These are phyloP conservation scores for Apantesis nais DNA, from an alignment of 2,888 invertebrate genomes.

Conservation along the genomic window DNA sequence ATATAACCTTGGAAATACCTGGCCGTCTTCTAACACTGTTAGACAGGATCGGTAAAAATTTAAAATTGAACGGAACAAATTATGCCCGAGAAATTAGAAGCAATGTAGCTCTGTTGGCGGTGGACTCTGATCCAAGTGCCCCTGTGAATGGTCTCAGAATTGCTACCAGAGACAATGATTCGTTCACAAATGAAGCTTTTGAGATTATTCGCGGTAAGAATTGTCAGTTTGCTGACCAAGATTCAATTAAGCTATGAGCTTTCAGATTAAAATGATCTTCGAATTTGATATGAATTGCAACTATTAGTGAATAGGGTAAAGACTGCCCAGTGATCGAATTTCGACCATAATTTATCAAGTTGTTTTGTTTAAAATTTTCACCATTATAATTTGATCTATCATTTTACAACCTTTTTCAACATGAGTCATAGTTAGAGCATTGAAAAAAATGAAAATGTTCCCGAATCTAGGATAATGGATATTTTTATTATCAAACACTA, in stretches of 20 bases:
- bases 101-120: slow-evolving; percentile 73
- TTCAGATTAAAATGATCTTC: not conserved
- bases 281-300: too few relatives aligned
- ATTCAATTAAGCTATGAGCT: not conserved
- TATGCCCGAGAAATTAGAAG: slow-evolving; percentile 56
- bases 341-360: too few relatives aligned
- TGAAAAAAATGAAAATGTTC: too few relatives aligned
- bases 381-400: too few relatives aligned
- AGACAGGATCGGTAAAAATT: slow-evolving; percentile 65
- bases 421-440: too few relatives aligned
- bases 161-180: slow-evolving; percentile 54
- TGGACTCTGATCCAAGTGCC: slow-evolving; percentile 59
- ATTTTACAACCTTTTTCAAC: too few relatives aligned
- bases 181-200: slow-evolving; percentile 64
- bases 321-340: too few relatives aligned
- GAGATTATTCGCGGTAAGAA: slow-evolving; percentile 66
- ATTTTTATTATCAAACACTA: too few relatives aligned
- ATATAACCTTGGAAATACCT: slow-evolving; percentile 64
- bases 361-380: too few relatives aligned
- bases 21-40: slow-evolving; percentile 66
- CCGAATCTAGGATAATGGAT: too few relatives aligned
- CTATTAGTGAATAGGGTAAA: too few relatives aligned
- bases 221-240: not conserved
- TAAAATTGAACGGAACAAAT: slow-evolving; percentile 61
- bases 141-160: slow-evolving; percentile 72